Evolutionary conservation across 30 jellyfish, hydroid and myxozoan species (phyloP).

Genomic region (Clytia hemisphaerica): DNA sequence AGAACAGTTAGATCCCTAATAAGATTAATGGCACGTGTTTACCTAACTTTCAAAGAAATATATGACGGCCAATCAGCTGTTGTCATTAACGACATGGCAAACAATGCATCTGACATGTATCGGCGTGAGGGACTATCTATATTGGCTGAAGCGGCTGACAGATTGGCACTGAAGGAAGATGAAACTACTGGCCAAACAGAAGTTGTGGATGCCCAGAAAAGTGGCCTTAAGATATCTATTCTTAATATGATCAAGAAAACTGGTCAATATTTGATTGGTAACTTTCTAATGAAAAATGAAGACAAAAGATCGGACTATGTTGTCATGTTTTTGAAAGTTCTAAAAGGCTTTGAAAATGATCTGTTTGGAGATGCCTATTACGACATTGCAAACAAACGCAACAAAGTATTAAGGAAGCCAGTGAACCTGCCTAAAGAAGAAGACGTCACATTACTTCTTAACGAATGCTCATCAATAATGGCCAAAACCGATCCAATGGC

Average conservation of each 20-base stretch:
- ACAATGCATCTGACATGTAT: no score
- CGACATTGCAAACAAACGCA: conserved; percentile 7
- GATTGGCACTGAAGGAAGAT: no score
- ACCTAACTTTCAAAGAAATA: no score
- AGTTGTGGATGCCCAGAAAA: conserved; percentile 6
- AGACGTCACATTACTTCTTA: conserved; percentile 5
- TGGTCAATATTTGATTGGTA: conserved; percentile 4
- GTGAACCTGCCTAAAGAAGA: conserved; percentile 13
- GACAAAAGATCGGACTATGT: conserved; percentile 11
- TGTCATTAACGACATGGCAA: no score
- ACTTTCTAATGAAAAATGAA: neutral
- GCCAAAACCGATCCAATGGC: neutral
- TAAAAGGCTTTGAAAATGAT: conserved; percentile 3
- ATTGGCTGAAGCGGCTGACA: no score
- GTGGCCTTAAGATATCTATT: conserved; percentile 16
- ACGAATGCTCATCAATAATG: conserved; percentile 2
- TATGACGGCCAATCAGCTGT: no score
- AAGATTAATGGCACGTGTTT: neutral
- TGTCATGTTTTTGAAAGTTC: conserved; percentile 1
- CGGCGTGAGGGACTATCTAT: no score
- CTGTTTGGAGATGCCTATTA: conserved; percentile 31
- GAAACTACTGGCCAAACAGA: no score
- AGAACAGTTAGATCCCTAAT: conserved; percentile 2
- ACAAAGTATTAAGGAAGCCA: neutral
- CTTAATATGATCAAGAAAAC: conserved; percentile 7